phyloP scores from a whole-genome alignment of 2,888 invertebrate genomes.

The Hirtodrosophila duncani region DNA sequence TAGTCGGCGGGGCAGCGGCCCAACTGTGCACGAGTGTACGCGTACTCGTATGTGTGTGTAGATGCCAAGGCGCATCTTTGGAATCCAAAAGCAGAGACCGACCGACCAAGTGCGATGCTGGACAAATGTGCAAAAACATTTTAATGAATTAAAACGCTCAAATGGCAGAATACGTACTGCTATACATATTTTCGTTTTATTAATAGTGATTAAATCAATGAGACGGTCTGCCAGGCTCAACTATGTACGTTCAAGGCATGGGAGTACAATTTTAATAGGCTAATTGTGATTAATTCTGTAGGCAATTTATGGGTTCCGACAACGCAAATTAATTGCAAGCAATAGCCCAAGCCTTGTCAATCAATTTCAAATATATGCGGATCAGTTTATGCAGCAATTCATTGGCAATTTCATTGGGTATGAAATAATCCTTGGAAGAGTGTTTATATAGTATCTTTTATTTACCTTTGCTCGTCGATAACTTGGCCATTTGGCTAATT shows the following conservation, averaged over 20 bases:
- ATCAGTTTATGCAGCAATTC: too few relatives aligned
- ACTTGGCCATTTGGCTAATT: conserved; percentile 23
- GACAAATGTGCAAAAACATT: conserved; percentile 56
- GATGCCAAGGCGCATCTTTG: conserved; percentile 1
- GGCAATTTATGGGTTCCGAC: too few relatives aligned
- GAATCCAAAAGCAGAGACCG: conserved; percentile 14
- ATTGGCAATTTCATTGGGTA: too few relatives aligned
- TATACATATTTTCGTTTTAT: conserved; percentile 30
- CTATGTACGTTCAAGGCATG: not conserved
- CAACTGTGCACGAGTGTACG: conserved; percentile 51
- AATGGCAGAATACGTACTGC: conserved; percentile 28
- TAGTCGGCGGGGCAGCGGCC: conserved; percentile 41
- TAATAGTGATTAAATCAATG: conserved; percentile 29
- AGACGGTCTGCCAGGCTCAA: conserved; percentile 4
- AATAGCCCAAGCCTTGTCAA: too few relatives aligned
- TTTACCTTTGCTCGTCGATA: conserved; percentile 14
- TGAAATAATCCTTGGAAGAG: too few relatives aligned
- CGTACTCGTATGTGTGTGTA: conserved; percentile 6
- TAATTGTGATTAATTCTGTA: too few relatives aligned
- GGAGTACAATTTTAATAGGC: not conserved
- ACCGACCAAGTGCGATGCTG: conserved; percentile 1
- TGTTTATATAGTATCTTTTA: not conserved
- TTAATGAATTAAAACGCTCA: conserved; percentile 62
- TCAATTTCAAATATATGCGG: too few relatives aligned
- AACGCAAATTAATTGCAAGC: too few relatives aligned